Evolutionary conservation across 1,140 invertebrate genomes (phyloP).

Genomic region (Calephelis nemesis): DNA sequence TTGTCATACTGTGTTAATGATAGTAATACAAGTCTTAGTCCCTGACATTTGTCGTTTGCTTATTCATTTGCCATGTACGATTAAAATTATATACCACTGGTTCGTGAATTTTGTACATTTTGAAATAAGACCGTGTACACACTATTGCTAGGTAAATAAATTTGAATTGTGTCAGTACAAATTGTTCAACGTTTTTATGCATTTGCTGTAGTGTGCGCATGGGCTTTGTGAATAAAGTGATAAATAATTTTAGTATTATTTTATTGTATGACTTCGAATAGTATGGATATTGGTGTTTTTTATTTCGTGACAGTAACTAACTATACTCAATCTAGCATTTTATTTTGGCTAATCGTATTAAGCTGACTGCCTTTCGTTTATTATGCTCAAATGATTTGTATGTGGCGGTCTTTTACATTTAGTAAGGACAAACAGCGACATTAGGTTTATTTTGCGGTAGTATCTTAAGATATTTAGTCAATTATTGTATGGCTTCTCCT

Average conservation of each 20-base stretch:
- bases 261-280: slow-evolving; percentile 28
- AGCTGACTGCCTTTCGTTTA: slow-evolving; percentile 73
- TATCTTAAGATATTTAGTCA: slow-evolving; percentile 75
- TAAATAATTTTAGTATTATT: slow-evolving; percentile 25
- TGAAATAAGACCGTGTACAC: slow-evolving; percentile 5
- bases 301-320: slow-evolving; percentile 46
- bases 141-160: slow-evolving; percentile 3
- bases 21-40: not conserved
- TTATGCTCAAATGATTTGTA: slow-evolving; percentile 75
- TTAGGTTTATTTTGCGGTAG: slow-evolving; percentile 67
- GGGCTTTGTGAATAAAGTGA: slow-evolving; percentile 16
- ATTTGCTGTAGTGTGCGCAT: slow-evolving; percentile 3
- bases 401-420: slow-evolving; percentile 45
- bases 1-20: not conserved
- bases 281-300: slow-evolving; percentile 30
- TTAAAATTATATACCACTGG: slow-evolving; percentile 7
- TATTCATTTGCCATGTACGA: slow-evolving; percentile 5
- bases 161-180: slow-evolving; percentile 15
- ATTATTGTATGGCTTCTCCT: slow-evolving; percentile 73
- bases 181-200: slow-evolving; percentile 1
- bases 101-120: slow-evolving; percentile 17
- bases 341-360: slow-evolving; percentile 60
- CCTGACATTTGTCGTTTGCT: not conserved
- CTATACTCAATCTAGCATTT: slow-evolving; percentile 73
- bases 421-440: slow-evolving; percentile 51